These are phyloP conservation scores for Drosophila cardini DNA, from an alignment of 1,140 invertebrate species.

Conservation along the genomic window DNA sequence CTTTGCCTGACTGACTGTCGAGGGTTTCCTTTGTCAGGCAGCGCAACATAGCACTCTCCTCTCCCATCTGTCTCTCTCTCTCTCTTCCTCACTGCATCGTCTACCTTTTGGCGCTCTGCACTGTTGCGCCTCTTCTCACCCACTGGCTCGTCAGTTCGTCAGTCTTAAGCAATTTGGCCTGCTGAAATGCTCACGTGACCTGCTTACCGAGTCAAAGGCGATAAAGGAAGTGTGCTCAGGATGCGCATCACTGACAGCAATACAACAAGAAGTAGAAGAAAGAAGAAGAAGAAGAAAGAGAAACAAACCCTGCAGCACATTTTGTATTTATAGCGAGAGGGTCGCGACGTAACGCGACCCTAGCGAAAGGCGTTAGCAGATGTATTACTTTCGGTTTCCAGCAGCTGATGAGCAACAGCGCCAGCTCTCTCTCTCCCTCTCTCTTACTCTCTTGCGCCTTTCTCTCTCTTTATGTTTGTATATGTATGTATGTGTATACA, in stretches of 20 bases:
- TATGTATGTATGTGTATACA: slow-evolving; percentile 41
- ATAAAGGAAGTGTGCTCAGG: slow-evolving; percentile 52
- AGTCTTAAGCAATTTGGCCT: slow-evolving; percentile 59
- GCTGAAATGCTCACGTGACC: slow-evolving; percentile 73
- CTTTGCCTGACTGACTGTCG: slow-evolving; percentile 29
- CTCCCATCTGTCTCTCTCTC: no score
- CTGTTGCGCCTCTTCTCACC: slow-evolving; percentile 15
- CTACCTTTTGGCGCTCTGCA: no score
- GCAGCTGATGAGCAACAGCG: slow-evolving; percentile 48
- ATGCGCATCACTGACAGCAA: slow-evolving; percentile 38
- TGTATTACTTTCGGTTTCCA: slow-evolving; percentile 76
- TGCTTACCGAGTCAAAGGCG: slow-evolving; percentile 72
- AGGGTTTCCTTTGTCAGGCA: slow-evolving; percentile 21
- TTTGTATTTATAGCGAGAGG: slow-evolving; percentile 55
- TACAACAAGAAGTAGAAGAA: background rate
- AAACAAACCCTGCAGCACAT: slow-evolving; percentile 32
- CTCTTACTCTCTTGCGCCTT: slow-evolving; percentile 4
- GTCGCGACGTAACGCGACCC: slow-evolving; percentile 31
- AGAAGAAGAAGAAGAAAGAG: background rate
- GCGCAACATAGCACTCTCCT: background rate
- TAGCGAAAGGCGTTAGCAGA: slow-evolving; percentile 61
- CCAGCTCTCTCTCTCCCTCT: background rate
- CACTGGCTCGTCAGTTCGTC: slow-evolving; percentile 21
- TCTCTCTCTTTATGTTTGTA: slow-evolving; percentile 8
- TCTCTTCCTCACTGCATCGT: no score